Base-by-base conservation (phyloP, 2,888 invertebrate species). In the Brachynemurus nebulosus region DNA sequence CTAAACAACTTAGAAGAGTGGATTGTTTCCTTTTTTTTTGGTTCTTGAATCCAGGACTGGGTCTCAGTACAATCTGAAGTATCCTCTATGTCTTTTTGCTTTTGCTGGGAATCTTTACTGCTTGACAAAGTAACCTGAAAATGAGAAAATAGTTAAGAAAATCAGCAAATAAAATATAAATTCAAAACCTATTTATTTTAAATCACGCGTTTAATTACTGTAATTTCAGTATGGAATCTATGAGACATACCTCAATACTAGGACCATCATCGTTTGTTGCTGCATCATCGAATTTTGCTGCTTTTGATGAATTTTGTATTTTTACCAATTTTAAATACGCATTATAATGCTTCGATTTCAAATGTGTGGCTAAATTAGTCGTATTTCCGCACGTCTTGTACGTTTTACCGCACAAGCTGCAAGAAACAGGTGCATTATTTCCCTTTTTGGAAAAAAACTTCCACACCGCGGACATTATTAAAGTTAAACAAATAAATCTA, bases 371-470 rank as follows among this genome's bases (percentile, higher is more conserved):
- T 30, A 30, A 30, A 30, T 30, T 30, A 2, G 30, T 30, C 2
- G 30, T 49, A 33, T 51, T 51, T 33, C 51, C 51, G 42, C 50
- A 42, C 18, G 46, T 48, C 46, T 51, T 50, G 41, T 51, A 51
- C 33, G 36, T 50, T 49, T 51, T 51, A 37, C 47, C 50, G 42
- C 51, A 51, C 48, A 50, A 44, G 42, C 50, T 49, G 45, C 51
- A 51, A 20, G 49, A 47, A n/a, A n/a, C n/a, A 50, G 27, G 27
- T 27, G 3, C 11, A 6, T 27, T 27, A 5, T 27, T 27, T 27
- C 12, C 27, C 12, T 27, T 27, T 27, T 27, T 27, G 9, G 27
- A n/a, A 27, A 27, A 6, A 27, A 27, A 27, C 27, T 27, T 27
- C 27, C 27, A 27, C 27, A 27, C 27, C 3, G 27, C 27, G 12